A percentile compares a stretch with the other conserved stretches of the same genome.
Evolutionary conservation across 2,113 vertebrate species (phyloP).

Genomic region (Sterna hirundo): DNA sequence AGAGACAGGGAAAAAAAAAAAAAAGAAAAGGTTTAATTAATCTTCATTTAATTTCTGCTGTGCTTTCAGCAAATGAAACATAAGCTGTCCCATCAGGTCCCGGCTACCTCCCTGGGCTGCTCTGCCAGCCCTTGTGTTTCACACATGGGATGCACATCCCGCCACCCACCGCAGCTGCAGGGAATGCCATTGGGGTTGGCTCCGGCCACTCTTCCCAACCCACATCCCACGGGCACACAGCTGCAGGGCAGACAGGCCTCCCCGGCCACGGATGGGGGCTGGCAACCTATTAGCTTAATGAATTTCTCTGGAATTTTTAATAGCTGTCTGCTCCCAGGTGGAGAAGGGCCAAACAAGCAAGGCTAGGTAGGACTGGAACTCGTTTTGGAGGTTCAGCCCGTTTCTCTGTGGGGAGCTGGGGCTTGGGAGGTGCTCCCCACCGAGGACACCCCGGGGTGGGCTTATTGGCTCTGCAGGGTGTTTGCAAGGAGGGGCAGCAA

Average conservation of each 20-base stretch:
- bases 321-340: neutral
- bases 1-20: neutral
- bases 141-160: neutral
- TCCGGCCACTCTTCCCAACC: neutral
- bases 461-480: neutral
- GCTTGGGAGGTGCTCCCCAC: neutral
- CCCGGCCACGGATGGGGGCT: neutral
- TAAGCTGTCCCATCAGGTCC: neutral
- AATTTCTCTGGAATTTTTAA: neutral
- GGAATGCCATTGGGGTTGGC: neutral
- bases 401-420: neutral
- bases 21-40: slow-evolving; percentile 10
- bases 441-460: no score
- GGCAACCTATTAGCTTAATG: neutral
- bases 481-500: neutral
- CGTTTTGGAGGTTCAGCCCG: rapidly evolving
- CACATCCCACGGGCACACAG: rapidly evolving
- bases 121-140: neutral
- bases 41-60: slow-evolving; percentile 26
- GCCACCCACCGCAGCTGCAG: neutral
- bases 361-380: neutral
- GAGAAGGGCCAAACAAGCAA: neutral
- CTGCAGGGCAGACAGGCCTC: neutral
- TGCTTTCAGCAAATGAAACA: neutral
- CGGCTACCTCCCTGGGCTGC: neutral